Evolutionary conservation across 92 coral and sea anemone species (phyloP).

Genomic region (Epizoanthus ramosus): DNA sequence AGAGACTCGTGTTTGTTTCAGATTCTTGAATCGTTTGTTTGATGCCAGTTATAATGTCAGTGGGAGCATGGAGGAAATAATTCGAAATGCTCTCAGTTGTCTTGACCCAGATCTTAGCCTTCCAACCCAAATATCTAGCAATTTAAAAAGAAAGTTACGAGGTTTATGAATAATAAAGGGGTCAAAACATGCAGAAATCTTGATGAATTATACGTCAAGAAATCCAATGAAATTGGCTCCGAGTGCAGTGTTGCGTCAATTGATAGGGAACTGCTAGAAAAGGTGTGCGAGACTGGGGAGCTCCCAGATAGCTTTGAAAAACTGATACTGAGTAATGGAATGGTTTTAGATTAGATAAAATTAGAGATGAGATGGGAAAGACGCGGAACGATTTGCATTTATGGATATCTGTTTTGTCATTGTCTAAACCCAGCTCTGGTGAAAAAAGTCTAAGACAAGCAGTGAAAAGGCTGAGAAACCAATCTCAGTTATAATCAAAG

Average conservation of each 20-base stretch:
- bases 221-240: slow-evolving; percentile 5
- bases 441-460: slow-evolving; percentile 25
- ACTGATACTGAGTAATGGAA: slow-evolving; percentile 17
- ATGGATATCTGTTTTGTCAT: slow-evolving; percentile 7
- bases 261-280: slow-evolving; percentile 1
- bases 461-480: slow-evolving; percentile 11
- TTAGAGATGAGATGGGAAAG: slow-evolving; percentile 29
- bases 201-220: slow-evolving; percentile 5
- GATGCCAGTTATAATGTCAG: slow-evolving; percentile 8
- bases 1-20: slow-evolving; percentile 27
- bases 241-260: slow-evolving; percentile 11
- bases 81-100: slow-evolving; percentile 26
- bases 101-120: slow-evolving; percentile 25
- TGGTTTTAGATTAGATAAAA: slow-evolving; percentile 19
- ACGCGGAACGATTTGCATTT: slow-evolving; percentile 3
- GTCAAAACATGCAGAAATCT: slow-evolving; percentile 12
- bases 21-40: slow-evolving; percentile 25
- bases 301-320: slow-evolving; percentile 10
- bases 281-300: slow-evolving; percentile 15
- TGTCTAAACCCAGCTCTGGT: slow-evolving; percentile 9
- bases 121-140: slow-evolving; percentile 40
- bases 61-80: slow-evolving; percentile 35
- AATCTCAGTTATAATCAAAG: not conserved
- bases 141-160: slow-evolving; percentile 29
- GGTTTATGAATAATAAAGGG: slow-evolving; percentile 6